These are phyloP conservation scores for Drosophila fungiperda DNA, from an alignment of 2,888 invertebrate species.

Conservation along the genomic window DNA sequence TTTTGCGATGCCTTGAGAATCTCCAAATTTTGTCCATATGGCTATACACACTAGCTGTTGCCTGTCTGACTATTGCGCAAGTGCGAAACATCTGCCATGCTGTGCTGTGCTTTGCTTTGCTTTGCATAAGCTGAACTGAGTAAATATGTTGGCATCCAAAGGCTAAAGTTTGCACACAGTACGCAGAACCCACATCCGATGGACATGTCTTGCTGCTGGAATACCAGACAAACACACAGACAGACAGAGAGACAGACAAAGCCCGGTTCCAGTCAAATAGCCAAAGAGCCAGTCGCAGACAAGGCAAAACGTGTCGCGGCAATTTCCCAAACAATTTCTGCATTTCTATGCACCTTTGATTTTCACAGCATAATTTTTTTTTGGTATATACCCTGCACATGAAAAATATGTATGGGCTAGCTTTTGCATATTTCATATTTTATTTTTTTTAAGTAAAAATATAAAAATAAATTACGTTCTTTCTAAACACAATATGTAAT, in stretches of 20 bases:
- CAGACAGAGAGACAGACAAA: constrained; percentile 20
- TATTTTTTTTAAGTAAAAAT: neutral
- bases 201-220: constrained; percentile 44
- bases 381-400: constrained; percentile 1
- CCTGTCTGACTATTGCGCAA: constrained; percentile 60
- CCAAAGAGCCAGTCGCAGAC: constrained; percentile 32
- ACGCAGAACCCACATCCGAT: constrained; percentile 51
- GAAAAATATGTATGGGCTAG: neutral
- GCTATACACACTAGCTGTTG: constrained; percentile 21
- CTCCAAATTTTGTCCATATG: constrained; percentile 37
- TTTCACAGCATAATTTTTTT: constrained; percentile 54
- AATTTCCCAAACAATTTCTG: constrained; percentile 75
- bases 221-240: constrained; percentile 35
- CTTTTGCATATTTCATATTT: neutral
- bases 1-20: constrained; percentile 59
- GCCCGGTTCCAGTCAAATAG: constrained; percentile 18
- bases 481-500: too few relatives aligned
- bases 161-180: constrained; percentile 69
- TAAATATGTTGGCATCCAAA: constrained; percentile 66
- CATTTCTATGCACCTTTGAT: constrained; percentile 65
- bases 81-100: constrained; percentile 16
- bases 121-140: constrained; percentile 67
- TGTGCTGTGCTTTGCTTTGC: constrained; percentile 14
- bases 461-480: neutral
- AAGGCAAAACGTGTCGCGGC: constrained; percentile 73